Evolutionary conservation across 2,797 vertebrate genomes (phyloP).

Genomic region (Microctenopoma steveboyesi): DNA sequence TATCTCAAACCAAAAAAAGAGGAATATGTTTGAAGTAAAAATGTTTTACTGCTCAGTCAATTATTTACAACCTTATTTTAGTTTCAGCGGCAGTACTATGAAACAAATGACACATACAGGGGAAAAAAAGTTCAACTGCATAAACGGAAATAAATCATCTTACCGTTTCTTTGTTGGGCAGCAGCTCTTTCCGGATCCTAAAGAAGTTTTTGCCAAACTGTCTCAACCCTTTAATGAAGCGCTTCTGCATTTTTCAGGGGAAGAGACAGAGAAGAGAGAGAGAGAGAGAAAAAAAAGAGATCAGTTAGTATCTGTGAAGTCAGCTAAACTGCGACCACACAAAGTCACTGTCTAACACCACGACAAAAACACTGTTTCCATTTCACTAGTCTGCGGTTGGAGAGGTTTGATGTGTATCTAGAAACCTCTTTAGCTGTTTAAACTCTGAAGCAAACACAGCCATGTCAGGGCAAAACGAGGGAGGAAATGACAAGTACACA

Average conservation of each 20-base stretch:
- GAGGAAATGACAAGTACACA: slow-evolving; percentile 79
- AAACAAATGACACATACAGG: slow-evolving; percentile 30
- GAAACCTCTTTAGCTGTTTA: slow-evolving; percentile 62
- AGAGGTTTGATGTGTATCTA: slow-evolving; percentile 65
- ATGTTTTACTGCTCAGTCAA: slow-evolving; percentile 21
- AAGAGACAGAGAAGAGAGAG: neutral
- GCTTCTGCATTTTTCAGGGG: slow-evolving; percentile 86
- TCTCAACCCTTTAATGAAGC: slow-evolving; percentile 97
- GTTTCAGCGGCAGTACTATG: neutral
- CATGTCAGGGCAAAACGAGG: slow-evolving; percentile 60
- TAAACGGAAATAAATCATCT: slow-evolving; percentile 66
- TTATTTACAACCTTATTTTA: slow-evolving; percentile 30
- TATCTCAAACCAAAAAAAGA: neutral
- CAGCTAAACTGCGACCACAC: slow-evolving; percentile 51
- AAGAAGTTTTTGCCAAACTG: slow-evolving; percentile 99
- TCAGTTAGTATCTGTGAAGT: slow-evolving; percentile 59
- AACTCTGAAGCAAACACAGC: slow-evolving; percentile 65
- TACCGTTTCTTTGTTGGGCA: slow-evolving; percentile 99
- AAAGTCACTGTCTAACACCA: slow-evolving; percentile 56
- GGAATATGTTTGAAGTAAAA: neutral
- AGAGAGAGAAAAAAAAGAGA: slow-evolving; percentile 3
- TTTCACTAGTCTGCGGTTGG: slow-evolving; percentile 60
- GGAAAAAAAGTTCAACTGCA: slow-evolving; percentile 14
- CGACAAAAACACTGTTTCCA: slow-evolving; percentile 52
- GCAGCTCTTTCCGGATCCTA: slow-evolving; percentile 98